Conservation (phyloP, 2,113 vertebrate species). For the Spilogale gracilis region DNA sequence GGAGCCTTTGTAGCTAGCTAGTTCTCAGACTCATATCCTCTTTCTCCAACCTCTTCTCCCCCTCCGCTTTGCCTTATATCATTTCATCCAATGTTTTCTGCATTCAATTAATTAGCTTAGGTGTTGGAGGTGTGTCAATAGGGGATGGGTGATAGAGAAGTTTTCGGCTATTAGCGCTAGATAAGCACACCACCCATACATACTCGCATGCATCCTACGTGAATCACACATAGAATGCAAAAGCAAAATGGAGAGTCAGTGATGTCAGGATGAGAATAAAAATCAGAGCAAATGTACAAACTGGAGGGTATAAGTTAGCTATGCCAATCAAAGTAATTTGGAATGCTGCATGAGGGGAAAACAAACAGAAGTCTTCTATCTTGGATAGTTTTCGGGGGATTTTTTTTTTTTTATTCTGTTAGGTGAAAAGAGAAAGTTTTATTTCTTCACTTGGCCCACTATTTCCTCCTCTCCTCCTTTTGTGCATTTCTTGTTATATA, state of each 20-base stretch:
- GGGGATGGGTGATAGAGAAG: background rate
- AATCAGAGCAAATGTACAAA: background rate
- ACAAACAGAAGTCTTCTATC: slow-evolving; percentile 46
- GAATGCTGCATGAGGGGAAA: slow-evolving; percentile 65
- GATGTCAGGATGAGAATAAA: background rate
- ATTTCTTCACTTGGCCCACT: slow-evolving; percentile 73
- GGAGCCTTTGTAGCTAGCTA: slow-evolving; percentile 72
- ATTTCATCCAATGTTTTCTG: slow-evolving; percentile 52
- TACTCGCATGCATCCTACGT: accelerated
- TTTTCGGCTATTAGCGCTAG: background rate
- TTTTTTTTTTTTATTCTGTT: slow-evolving; percentile 64
- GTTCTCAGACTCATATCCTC: slow-evolving; percentile 65
- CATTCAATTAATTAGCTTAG: slow-evolving; percentile 60
- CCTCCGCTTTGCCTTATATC: slow-evolving; percentile 30
- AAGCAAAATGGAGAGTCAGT: background rate
- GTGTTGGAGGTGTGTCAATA: background rate
- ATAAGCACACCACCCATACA: background rate
- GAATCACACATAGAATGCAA: too few species aligned
- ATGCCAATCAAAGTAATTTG: slow-evolving; percentile 58
- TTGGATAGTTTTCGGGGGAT: slow-evolving; percentile 47
- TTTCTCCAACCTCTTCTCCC: background rate
- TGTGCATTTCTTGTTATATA: slow-evolving; percentile 71
- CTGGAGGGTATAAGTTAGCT: background rate
- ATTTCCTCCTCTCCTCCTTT: slow-evolving; percentile 62
- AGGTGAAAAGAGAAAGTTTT: slow-evolving; percentile 76